phyloP scores from a whole-genome alignment of 2,113 vertebrate genomes.

The Onychostruthus taczanowskii region DNA sequence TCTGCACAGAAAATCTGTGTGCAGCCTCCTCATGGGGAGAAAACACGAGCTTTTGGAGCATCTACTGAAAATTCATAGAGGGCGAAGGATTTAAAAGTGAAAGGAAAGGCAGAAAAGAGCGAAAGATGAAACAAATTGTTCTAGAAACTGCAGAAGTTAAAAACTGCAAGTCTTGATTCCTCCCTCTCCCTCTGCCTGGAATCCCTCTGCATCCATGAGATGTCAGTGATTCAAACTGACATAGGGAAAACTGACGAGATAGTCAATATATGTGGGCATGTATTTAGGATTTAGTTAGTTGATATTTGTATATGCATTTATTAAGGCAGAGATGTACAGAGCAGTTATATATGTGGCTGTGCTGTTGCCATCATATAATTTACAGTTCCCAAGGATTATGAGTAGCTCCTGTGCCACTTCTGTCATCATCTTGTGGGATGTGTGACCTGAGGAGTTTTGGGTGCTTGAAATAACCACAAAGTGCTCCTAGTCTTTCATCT shows the following conservation, averaged over 20 bases:
- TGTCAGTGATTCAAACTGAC: background rate
- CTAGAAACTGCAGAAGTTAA: background rate
- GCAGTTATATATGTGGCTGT: background rate
- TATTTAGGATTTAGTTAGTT: background rate
- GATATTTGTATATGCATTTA: background rate
- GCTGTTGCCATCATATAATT: background rate
- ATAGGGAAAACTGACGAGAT: background rate
- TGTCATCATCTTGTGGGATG: background rate
- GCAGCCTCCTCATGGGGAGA: background rate
- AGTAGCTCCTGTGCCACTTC: background rate
- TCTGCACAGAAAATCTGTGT: background rate
- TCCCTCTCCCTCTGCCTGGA: background rate
- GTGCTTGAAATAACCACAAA: background rate
- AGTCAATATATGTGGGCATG: background rate
- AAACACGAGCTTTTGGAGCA: background rate
- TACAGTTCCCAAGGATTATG: background rate
- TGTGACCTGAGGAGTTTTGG: background rate
- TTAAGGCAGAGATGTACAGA: background rate
- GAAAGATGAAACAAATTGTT: background rate
- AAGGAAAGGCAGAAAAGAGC: background rate
- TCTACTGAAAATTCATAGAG: background rate
- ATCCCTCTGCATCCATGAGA: background rate
- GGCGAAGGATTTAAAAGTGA: background rate
- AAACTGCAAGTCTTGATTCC: background rate
- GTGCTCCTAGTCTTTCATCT: background rate